Conservation (phyloP, 2,888 invertebrate species). For the Synergus japonicus region DNA sequence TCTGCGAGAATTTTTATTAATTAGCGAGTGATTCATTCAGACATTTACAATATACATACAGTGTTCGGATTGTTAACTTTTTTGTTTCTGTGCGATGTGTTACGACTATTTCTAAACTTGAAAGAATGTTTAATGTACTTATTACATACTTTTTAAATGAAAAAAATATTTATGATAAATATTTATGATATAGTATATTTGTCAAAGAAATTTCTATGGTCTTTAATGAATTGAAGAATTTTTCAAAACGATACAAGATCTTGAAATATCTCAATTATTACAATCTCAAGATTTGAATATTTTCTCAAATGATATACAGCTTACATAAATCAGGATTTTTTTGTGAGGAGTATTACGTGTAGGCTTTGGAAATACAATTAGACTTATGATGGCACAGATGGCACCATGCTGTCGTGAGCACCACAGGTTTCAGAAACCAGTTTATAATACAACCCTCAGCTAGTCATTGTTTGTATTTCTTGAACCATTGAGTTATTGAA, state of each 20-base stretch:
- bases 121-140: too few species aligned
- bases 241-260: neutral
- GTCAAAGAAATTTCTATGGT: neutral
- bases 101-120: too few species aligned
- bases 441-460: constrained; percentile 30
- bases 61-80: too few species aligned
- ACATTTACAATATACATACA: too few species aligned
- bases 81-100: too few species aligned
- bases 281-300: constrained; percentile 32
- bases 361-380: constrained; percentile 26
- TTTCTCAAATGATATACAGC: constrained; percentile 15
- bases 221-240: neutral
- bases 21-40: neutral
- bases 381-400: constrained; percentile 35
- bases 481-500: neutral
- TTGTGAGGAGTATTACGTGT: constrained; percentile 12
- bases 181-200: neutral
- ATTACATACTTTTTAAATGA: too few species aligned
- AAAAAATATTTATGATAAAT: too few species aligned
- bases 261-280: constrained; percentile 22
- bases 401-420: constrained; percentile 27
- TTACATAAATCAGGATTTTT: constrained; percentile 30
- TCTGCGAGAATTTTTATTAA: neutral
- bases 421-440: constrained; percentile 34
- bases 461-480: constrained; percentile 39